Evolutionary conservation across 2,888 invertebrate species (phyloP).

Genomic region (Erebia aethiops): DNA sequence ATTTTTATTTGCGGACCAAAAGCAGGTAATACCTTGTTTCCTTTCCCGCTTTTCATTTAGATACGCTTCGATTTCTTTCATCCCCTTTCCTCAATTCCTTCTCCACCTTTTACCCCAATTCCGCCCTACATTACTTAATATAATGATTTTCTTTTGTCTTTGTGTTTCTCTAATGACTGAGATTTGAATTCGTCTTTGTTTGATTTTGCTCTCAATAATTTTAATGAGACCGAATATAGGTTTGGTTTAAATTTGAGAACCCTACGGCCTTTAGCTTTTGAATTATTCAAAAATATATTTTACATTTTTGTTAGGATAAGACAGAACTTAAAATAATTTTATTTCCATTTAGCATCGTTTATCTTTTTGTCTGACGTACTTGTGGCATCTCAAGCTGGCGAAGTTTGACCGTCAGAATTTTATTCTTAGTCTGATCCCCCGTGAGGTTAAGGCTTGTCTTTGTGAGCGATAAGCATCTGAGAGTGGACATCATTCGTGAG

Average conservation of each 20-base stretch:
- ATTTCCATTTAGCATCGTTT: background rate
- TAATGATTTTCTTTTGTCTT: conserved; percentile 53
- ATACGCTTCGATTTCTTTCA: conserved; percentile 57
- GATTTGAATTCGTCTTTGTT: conserved; percentile 39
- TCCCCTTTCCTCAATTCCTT: conserved; percentile 58
- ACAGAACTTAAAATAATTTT: background rate
- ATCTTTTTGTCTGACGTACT: background rate
- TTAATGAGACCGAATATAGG: conserved; percentile 30
- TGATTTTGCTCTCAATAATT: conserved; percentile 29
- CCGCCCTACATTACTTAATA: conserved; percentile 62
- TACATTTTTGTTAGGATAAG: background rate
- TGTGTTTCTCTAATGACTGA: conserved; percentile 41
- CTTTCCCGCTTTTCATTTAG: conserved; percentile 61
- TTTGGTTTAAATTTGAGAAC: conserved; percentile 10
- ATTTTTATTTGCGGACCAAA: conserved; percentile 56
- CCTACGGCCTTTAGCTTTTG: conserved; percentile 4
- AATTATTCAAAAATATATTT: background rate
- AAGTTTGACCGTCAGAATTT: background rate
- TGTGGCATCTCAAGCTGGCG: background rate
- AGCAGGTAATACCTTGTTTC: conserved; percentile 54
- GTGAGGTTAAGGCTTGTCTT: background rate
- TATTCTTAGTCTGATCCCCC: background rate
- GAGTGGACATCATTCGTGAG: no score
- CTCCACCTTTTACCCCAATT: conserved; percentile 56
- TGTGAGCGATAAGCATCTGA: no score